Evolutionary conservation across 2,888 invertebrate genomes (phyloP).

Genomic region (Hecatera dysodea): DNA sequence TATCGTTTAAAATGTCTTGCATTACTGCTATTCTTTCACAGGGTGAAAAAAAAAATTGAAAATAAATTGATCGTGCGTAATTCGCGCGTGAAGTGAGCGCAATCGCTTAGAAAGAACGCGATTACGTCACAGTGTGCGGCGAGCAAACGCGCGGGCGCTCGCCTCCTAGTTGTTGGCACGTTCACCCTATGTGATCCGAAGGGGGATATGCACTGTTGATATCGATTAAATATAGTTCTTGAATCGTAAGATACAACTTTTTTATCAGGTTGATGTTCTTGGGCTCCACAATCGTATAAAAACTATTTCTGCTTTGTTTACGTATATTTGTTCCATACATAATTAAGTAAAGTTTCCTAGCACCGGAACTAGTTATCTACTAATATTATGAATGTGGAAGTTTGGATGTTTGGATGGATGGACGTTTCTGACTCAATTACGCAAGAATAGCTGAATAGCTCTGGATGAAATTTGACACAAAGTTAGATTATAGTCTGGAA

Average conservation of each 20-base stretch:
- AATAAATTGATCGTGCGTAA: slow-evolving; percentile 86
- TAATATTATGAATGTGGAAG: too few relatives aligned
- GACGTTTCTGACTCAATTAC: too few relatives aligned
- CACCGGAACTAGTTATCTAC: too few relatives aligned
- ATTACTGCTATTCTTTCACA: slow-evolving; percentile 48
- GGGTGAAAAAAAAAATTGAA: slow-evolving; percentile 83
- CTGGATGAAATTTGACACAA: too few relatives aligned
- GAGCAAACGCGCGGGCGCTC: slow-evolving; percentile 18
- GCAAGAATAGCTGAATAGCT: too few relatives aligned
- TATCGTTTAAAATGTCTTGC: slow-evolving; percentile 12
- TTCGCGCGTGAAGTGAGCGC: slow-evolving; percentile 78
- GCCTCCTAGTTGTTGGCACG: slow-evolving; percentile 22
- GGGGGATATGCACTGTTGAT: slow-evolving; percentile 23
- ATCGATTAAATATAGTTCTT: slow-evolving; percentile 3
- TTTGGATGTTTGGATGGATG: too few relatives aligned
- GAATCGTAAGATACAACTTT: neutral
- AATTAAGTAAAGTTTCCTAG: too few relatives aligned
- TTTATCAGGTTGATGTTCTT: neutral
- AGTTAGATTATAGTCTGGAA: too few relatives aligned
- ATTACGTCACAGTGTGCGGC: slow-evolving; percentile 71
- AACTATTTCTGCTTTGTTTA: too few relatives aligned
- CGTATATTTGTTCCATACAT: too few relatives aligned
- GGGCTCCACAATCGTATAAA: neutral
- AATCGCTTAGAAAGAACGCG: slow-evolving; percentile 83
- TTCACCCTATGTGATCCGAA: slow-evolving; percentile 26